Base-by-base conservation (phyloP, 92 coral and sea anemone genomes). In the Phymanthus crucifer region DNA sequence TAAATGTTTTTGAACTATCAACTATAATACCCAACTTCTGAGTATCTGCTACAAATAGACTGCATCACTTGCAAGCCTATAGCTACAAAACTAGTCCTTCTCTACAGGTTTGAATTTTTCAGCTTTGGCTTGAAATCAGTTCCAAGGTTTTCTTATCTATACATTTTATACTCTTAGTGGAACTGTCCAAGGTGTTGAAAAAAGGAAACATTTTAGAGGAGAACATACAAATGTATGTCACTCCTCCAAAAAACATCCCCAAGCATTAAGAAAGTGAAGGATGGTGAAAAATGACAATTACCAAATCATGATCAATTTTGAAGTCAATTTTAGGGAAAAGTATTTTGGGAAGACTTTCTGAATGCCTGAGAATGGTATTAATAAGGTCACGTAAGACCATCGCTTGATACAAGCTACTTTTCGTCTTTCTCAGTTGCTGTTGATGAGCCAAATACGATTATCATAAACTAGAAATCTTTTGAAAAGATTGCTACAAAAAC, bases 361-460 rank as follows among this genome's bases (percentile, higher is more conserved):
- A 47, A 56, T 43, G 23, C 84, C 29, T 71, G 45, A 80, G 73
- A 34, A 70, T 46, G 84, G 19, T 32, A 34, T 12, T 2, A 68
- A 32, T 70, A 71, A 37, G 80, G 80, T 10, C 80, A 76, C 69
- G 71, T 78, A 80, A 80, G 77, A 80, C 84, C 66, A 70, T 38
- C 79, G 95, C 98, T 88, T 94, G 98, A 94, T 94, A 86, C 98
- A 94, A 93, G 97, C 98, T 94, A 92, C 95, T 23, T 24, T 24
- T 61, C 17, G 74, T 80, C 84, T 70, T 48, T 40, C 40, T 80
- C 69, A 29, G 50, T 43, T 67, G 69, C 77, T 67, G 77, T 32
- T 54, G 84, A 80, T 40, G 75, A 54, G 84, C 84, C 77, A 78
- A 33, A 66, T 32, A 47, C 9, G 40, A 37, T 32, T 16, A 78